phyloP scores from a whole-genome alignment of 2,797 vertebrate species.

The Euthynnus affinis region DNA sequence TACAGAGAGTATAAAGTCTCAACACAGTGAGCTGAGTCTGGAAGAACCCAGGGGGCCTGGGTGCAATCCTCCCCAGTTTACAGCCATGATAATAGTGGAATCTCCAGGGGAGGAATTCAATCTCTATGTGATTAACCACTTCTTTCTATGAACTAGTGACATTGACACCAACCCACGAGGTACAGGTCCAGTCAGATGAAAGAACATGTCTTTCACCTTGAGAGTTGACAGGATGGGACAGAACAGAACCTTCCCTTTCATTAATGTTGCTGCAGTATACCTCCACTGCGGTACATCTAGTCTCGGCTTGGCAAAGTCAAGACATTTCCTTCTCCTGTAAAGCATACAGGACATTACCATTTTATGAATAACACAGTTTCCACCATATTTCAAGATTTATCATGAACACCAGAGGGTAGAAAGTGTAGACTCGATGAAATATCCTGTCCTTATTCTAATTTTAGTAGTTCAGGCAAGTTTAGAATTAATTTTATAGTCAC shows the following conservation, averaged over 20 bases:
- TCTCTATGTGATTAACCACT: constrained; percentile 51
- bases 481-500: no score
- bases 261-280: constrained; percentile 31
- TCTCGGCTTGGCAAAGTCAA: constrained; percentile 33
- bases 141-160: constrained; percentile 44
- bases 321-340: constrained; percentile 26
- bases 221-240: constrained; percentile 47
- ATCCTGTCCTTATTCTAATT: constrained; percentile 21
- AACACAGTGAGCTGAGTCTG: constrained; percentile 33
- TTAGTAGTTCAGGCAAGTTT: no score
- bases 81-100: constrained; percentile 38
- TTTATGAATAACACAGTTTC: constrained; percentile 37
- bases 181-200: constrained; percentile 45
- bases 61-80: constrained; percentile 30
- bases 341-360: constrained; percentile 18
- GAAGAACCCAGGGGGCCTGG: constrained; percentile 32
- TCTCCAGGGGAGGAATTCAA: constrained; percentile 60
- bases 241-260: constrained; percentile 40
- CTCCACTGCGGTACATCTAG: constrained; percentile 33
- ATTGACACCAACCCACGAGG: constrained; percentile 49
- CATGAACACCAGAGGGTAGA: constrained; percentile 8
- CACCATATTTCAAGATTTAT: constrained; percentile 21
- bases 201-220: constrained; percentile 62
- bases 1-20: constrained; percentile 27
- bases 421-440: constrained; percentile 24